A percentile compares a stretch with the other conserved stretches of the same genome.
Conservation (phyloP, 1,140 invertebrate species). For the Andricus grossulariae region DNA sequence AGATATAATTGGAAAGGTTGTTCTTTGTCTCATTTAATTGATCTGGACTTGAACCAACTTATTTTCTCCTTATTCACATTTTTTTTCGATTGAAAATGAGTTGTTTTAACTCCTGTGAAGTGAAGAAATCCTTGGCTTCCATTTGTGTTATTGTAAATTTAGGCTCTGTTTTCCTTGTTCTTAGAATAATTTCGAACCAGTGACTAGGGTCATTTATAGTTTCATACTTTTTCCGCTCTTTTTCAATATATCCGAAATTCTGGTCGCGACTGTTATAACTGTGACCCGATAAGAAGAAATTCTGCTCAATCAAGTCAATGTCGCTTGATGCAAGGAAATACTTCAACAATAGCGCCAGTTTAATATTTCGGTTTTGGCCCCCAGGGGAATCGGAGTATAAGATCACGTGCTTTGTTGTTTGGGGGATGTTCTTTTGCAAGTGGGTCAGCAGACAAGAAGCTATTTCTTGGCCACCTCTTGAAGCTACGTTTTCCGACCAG, state of each 20-base stretch:
- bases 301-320: conserved; percentile 41
- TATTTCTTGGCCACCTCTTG: conserved; percentile 24
- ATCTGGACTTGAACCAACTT: conserved; percentile 30
- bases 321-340: conserved; percentile 38
- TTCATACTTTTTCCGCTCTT: conserved; percentile 36
- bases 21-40: conserved; percentile 29
- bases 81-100: conserved; percentile 1
- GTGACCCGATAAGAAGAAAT: conserved; percentile 13
- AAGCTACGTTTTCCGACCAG: background rate
- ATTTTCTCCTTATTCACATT: conserved; percentile 32
- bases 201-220: conserved; percentile 32
- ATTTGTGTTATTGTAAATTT: conserved; percentile 35
- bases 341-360: conserved; percentile 37
- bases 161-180: conserved; percentile 23
- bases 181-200: conserved; percentile 35
- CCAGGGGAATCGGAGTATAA: conserved; percentile 23
- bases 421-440: background rate
- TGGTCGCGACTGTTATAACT: conserved; percentile 40
- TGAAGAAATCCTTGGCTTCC: conserved; percentile 29
- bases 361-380: conserved; percentile 41
- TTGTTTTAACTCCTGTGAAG: background rate
- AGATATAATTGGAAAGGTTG: conserved; percentile 27
- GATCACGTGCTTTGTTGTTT: background rate
- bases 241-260: conserved; percentile 39
- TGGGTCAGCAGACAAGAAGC: conserved; percentile 19